Conservation (phyloP, 1,140 invertebrate genomes). For the Bilobella aurantiaca region DNA sequence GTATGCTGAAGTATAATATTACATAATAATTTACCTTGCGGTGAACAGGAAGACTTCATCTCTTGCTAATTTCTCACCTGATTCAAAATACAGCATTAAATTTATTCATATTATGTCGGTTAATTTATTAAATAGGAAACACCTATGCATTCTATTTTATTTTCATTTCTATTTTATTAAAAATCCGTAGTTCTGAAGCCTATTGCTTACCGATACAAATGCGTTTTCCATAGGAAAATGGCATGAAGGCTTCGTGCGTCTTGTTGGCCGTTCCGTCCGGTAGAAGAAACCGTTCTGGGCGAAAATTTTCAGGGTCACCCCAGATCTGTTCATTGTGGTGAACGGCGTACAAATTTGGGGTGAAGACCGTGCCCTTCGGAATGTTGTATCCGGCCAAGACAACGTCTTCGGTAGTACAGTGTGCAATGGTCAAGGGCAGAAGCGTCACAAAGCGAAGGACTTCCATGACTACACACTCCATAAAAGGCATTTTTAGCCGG, state of each 20-base stretch:
- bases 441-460: constrained; percentile 11
- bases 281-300: constrained; percentile 42
- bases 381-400: constrained; percentile 35
- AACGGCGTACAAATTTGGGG: constrained; percentile 41
- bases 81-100: neutral
- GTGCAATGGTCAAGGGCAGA: neutral
- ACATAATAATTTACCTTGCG: neutral
- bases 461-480: constrained; percentile 22
- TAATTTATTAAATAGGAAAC: neutral
- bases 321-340: constrained; percentile 41
- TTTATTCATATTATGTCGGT: too few species aligned
- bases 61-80: neutral
- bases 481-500: constrained; percentile 12
- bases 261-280: neutral
- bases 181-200: neutral
- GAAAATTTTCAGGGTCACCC: constrained; percentile 40
- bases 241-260: neutral
- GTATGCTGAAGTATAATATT: too few species aligned
- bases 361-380: constrained; percentile 38
- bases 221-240: neutral
- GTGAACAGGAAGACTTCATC: neutral
- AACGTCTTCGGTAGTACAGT: neutral
- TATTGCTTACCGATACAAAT: neutral
- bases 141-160: neutral
- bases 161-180: neutral